These are phyloP conservation scores for Anastatus disparis DNA, from an alignment of 1,140 invertebrate species.

Conservation along the genomic window DNA sequence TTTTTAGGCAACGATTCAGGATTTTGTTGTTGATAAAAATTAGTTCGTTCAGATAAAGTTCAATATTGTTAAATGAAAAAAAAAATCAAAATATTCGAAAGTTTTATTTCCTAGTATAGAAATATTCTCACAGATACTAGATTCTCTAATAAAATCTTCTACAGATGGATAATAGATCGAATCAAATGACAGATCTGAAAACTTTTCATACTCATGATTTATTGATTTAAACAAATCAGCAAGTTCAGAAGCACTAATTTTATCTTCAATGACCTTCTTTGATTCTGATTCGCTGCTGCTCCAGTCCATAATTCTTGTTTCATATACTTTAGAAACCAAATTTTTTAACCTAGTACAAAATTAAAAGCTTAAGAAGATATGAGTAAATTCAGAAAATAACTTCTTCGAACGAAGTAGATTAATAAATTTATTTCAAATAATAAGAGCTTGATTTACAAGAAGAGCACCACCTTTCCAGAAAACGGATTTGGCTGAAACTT, in stretches of 20 bases:
- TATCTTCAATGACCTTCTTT: background rate
- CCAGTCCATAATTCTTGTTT: background rate
- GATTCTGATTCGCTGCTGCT: background rate
- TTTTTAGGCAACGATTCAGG: conserved; percentile 7
- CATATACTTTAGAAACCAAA: background rate
- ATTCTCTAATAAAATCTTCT: conserved; percentile 3
- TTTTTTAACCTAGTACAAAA: no score
- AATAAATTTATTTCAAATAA: no score
- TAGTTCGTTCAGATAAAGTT: no score
- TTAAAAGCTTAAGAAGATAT: no score
- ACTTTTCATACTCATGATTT: background rate
- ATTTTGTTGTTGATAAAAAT: conserved; percentile 13
- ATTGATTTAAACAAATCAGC: background rate
- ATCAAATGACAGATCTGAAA: background rate
- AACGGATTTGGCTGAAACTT: no score
- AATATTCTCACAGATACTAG: background rate
- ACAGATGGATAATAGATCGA: conserved; percentile 7
- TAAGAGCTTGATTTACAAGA: no score
- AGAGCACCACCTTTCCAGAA: no score
- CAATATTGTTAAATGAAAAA: no score
- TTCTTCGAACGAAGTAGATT: no score
- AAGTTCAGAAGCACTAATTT: background rate
- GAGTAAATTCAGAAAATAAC: no score
- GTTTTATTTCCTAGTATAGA: background rate
- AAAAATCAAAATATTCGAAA: no score